Conservation (phyloP, 1,140 invertebrate genomes). For the Neuroterus valhalla region DNA sequence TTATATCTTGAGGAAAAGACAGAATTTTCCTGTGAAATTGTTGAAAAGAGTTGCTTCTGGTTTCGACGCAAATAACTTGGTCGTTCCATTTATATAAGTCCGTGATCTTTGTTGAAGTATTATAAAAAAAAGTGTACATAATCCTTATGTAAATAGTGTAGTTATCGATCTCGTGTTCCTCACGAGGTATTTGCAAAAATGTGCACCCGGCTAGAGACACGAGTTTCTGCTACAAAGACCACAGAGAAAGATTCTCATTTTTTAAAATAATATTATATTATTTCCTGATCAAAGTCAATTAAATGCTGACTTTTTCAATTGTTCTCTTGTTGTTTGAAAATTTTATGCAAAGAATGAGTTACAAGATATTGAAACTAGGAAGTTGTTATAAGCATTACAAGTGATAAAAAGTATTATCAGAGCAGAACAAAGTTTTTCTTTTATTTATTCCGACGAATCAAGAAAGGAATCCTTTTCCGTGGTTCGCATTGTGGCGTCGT, state of each 20-base stretch:
- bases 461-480: slow-evolving; percentile 19
- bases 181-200: slow-evolving; percentile 6
- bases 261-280: background rate
- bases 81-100: background rate
- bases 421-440: slow-evolving; percentile 4
- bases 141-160: slow-evolving; percentile 60
- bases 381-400: background rate
- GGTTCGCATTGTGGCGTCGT: slow-evolving; percentile 8
- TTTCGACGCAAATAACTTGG: background rate
- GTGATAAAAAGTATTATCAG: slow-evolving; percentile 18
- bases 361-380: background rate
- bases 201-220: background rate
- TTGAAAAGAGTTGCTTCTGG: background rate
- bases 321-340: slow-evolving; percentile 1
- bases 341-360: background rate
- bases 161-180: slow-evolving; percentile 36
- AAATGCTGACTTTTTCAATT: background rate
- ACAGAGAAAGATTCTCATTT: slow-evolving; percentile 14
- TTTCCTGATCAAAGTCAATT: background rate
- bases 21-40: background rate
- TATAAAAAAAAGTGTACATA: slow-evolving; percentile 54
- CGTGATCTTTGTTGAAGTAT: slow-evolving; percentile 22
- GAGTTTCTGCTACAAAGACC: slow-evolving; percentile 25
- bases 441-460: background rate
- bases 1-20: background rate